Percentiles rank a stretch among this genome's conserved stretches.
phyloP scores from a whole-genome alignment of 2,888 invertebrate genomes.

The Falcaria lacertinaria region DNA sequence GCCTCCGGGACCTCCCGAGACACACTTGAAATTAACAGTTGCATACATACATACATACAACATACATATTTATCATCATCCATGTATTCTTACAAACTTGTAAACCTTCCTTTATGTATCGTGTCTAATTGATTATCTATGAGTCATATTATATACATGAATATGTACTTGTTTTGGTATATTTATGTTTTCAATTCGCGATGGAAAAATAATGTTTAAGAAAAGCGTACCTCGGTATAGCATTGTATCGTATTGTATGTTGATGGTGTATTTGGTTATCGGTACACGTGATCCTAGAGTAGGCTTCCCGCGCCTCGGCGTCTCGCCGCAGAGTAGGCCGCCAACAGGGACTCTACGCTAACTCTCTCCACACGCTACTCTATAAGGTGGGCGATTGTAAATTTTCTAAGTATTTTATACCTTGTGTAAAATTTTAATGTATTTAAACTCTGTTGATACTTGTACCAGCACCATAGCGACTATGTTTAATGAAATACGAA shows the following conservation, averaged over 20 bases:
- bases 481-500: conserved; percentile 20
- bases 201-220: conserved; percentile 65
- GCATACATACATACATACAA: not conserved
- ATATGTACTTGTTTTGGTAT: conserved; percentile 72
- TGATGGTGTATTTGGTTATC: conserved; percentile 58
- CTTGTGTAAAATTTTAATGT: conserved; percentile 65
- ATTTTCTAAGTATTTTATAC: conserved; percentile 79
- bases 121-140: conserved; percentile 66
- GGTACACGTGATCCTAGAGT: conserved; percentile 49
- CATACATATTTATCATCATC: conserved; percentile 26
- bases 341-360: conserved; percentile 12
- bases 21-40: not conserved
- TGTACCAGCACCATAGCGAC: conserved; percentile 47
- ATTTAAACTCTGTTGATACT: conserved; percentile 57
- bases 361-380: conserved; percentile 47
- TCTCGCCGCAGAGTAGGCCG: conserved; percentile 10
- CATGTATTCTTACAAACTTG: conserved; percentile 19
- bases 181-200: conserved; percentile 63
- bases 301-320: conserved; percentile 16
- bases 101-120: conserved; percentile 48
- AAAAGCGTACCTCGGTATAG: conserved; percentile 70
- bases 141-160: conserved; percentile 56
- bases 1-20: conserved; percentile 5
- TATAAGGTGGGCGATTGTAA: conserved; percentile 67
- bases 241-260: conserved; percentile 69